Conservation (phyloP, 2,797 vertebrate genomes). For the Leuciscus waleckii region DNA sequence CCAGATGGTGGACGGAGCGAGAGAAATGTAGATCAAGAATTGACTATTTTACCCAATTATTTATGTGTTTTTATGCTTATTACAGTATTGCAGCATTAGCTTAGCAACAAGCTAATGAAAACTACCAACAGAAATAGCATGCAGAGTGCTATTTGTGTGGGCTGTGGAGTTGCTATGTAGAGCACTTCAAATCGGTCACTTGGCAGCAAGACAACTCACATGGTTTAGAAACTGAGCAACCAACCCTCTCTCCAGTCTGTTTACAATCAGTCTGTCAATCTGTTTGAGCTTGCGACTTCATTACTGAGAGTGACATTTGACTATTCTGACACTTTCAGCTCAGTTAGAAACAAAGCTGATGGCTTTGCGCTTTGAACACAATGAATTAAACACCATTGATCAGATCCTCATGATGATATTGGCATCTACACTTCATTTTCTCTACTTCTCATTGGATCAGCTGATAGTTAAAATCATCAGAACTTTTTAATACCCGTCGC, state of each 20-base stretch:
- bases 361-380: constrained; percentile 9
- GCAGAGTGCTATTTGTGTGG: neutral
- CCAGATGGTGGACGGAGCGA: neutral
- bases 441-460: constrained; percentile 3
- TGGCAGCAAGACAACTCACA: neutral
- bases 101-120: neutral
- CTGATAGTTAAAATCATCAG: constrained; percentile 48
- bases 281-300: neutral
- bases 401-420: constrained; percentile 25
- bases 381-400: constrained; percentile 37
- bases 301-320: constrained; percentile 13
- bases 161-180: neutral
- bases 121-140: neutral
- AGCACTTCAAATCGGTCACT: neutral
- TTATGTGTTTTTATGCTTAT: neutral
- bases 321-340: constrained; percentile 18
- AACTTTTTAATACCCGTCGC: constrained; percentile 40
- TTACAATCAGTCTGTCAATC: constrained; percentile 17
- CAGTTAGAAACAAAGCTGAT: constrained; percentile 21
- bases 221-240: neutral
- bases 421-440: constrained; percentile 32
- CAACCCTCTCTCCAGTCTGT: neutral
- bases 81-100: neutral
- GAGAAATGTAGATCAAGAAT: neutral
- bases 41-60: neutral